phyloP scores from a whole-genome alignment of 2,888 invertebrate genomes.

The Myathropa florea region DNA sequence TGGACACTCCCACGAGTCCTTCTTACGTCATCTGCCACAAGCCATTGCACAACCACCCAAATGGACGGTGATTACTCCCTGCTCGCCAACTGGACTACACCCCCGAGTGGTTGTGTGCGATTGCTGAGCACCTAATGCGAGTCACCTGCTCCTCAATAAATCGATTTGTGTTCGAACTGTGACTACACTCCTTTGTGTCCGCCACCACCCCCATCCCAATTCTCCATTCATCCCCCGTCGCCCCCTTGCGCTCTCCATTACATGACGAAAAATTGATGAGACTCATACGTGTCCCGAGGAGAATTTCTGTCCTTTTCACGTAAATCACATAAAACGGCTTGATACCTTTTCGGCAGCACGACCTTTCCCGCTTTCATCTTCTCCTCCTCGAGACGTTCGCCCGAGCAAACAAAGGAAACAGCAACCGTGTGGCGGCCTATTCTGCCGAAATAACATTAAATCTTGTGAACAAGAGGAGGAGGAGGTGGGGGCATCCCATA shows the following conservation, averaged over 20 bases:
- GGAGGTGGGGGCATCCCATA: not conserved
- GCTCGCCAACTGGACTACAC: not conserved
- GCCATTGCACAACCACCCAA: not conserved
- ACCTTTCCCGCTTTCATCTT: conserved; percentile 26
- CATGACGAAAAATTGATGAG: not conserved
- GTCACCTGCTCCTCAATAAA: conserved; percentile 10
- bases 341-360: conserved; percentile 27
- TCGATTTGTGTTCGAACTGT: conserved; percentile 15
- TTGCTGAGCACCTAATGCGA: not conserved
- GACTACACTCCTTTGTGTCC: not conserved
- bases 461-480: not conserved
- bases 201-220: not conserved
- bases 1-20: not conserved
- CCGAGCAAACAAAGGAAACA: not conserved
- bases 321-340: conserved; percentile 45
- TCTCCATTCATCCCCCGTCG: not conserved
- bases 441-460: conserved; percentile 27
- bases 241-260: not conserved
- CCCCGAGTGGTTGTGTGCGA: not conserved
- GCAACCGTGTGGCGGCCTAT: conserved; percentile 1
- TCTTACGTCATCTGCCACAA: not conserved
- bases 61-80: not conserved
- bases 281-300: conserved; percentile 12
- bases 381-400: not conserved
- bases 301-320: conserved; percentile 30